phyloP scores from a whole-genome alignment of 2,113 vertebrate genomes.

The Nesoenas mayeri region DNA sequence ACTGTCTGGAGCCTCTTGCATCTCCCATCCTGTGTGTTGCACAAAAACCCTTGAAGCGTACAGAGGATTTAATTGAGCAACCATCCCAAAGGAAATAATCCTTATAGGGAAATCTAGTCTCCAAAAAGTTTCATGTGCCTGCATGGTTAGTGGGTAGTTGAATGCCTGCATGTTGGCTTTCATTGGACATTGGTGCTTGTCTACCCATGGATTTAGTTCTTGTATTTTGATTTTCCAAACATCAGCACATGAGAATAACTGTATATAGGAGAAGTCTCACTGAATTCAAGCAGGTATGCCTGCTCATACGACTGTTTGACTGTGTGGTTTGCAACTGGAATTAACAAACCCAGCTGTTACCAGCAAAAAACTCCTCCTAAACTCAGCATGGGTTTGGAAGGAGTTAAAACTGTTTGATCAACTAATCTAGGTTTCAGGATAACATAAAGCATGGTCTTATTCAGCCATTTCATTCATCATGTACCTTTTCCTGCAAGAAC shows the following conservation, averaged over 20 bases:
- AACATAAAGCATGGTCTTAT: neutral
- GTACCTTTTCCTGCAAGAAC: neutral
- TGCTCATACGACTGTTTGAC: neutral
- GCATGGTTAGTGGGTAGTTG: neutral
- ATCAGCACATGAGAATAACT: neutral
- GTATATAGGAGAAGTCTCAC: neutral
- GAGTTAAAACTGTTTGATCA: neutral
- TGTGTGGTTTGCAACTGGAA: neutral
- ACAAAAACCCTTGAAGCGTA: neutral
- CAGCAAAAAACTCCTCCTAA: neutral
- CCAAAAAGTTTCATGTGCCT: neutral
- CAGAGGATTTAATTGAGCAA: neutral
- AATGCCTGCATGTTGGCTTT: neutral
- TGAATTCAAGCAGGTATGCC: neutral
- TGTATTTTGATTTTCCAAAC: neutral
- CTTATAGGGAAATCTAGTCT: neutral
- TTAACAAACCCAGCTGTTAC: neutral
- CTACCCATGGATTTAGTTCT: neutral
- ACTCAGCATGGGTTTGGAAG: neutral
- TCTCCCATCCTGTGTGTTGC: neutral
- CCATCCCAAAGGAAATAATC: neutral
- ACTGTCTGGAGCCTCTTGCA: neutral
- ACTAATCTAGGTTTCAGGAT: neutral
- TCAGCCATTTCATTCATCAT: neutral
- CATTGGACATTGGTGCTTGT: neutral